Evolutionary conservation across 2,888 invertebrate species (phyloP).

Genomic region (Ommatoiulus sabulosus): DNA sequence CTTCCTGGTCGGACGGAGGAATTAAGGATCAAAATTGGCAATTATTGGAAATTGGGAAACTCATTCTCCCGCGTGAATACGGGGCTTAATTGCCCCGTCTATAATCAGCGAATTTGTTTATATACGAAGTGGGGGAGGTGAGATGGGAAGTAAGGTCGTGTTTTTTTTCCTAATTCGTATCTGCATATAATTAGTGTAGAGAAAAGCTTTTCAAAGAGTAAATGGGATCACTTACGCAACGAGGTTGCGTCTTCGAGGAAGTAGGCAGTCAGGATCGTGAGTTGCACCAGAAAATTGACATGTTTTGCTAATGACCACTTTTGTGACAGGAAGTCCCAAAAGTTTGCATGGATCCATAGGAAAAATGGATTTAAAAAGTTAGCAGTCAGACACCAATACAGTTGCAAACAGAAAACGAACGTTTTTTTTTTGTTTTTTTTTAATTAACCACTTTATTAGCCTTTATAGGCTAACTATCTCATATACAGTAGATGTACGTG

Average conservation of each 20-base stretch:
- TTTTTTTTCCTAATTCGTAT: background rate
- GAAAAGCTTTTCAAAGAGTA: background rate
- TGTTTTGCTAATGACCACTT: too few species aligned
- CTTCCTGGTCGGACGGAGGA: background rate
- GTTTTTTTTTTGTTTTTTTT: too few species aligned
- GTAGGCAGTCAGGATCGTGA: too few species aligned
- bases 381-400: too few species aligned
- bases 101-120: slow-evolving; percentile 15
- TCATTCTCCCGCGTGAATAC: slow-evolving; percentile 24
- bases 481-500: too few species aligned
- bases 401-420: too few species aligned
- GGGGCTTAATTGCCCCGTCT: slow-evolving; percentile 14
- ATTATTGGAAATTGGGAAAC: slow-evolving; percentile 10
- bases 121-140: background rate
- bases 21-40: slow-evolving; percentile 12
- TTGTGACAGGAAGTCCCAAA: too few species aligned
- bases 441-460: too few species aligned
- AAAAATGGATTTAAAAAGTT: too few species aligned
- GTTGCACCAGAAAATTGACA: too few species aligned
- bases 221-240: background rate
- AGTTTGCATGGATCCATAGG: too few species aligned
- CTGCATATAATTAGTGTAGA: background rate
- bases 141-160: background rate
- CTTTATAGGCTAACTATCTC: too few species aligned
- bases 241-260: background rate